phyloP scores from a whole-genome alignment of 2,888 invertebrate species.

The Portevinia maculata region DNA sequence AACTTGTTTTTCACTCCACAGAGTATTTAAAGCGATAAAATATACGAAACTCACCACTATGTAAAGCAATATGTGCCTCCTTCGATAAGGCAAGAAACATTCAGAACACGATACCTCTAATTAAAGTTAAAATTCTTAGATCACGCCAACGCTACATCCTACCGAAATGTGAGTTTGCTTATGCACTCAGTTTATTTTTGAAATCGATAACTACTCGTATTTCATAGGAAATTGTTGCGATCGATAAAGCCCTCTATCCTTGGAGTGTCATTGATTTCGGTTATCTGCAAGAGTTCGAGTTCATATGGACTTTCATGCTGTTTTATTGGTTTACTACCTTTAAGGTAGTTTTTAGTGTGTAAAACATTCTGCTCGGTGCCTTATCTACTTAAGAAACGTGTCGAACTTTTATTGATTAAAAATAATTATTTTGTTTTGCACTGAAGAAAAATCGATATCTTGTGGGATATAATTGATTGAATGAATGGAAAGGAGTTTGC shows the following conservation, averaged over 20 bases:
- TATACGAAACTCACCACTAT: neutral
- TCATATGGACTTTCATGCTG: neutral
- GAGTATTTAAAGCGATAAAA: slow-evolving; percentile 36
- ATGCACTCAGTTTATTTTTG: neutral
- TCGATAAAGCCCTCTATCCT: slow-evolving; percentile 1
- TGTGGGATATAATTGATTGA: too few species aligned
- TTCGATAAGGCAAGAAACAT: slow-evolving; percentile 14
- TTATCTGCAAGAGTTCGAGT: neutral
- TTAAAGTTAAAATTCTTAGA: slow-evolving; percentile 34
- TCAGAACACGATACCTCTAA: slow-evolving; percentile 47
- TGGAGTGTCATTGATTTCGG: slow-evolving; percentile 16
- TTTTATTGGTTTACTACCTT: neutral
- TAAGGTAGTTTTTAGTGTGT: too few species aligned
- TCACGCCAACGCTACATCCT: slow-evolving; percentile 8
- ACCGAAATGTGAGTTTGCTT: slow-evolving; percentile 24
- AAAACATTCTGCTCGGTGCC: too few species aligned
- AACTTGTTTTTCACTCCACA: slow-evolving; percentile 47
- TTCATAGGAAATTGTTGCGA: slow-evolving; percentile 2
- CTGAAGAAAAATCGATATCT: too few species aligned
- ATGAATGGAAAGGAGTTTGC: too few species aligned
- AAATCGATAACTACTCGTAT: slow-evolving; percentile 14
- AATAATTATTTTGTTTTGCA: too few species aligned
- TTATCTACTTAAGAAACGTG: too few species aligned
- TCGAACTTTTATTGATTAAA: too few species aligned
- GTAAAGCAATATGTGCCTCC: neutral